Conservation (phyloP, 2,888 invertebrate species). For the Cheilosia soror region DNA sequence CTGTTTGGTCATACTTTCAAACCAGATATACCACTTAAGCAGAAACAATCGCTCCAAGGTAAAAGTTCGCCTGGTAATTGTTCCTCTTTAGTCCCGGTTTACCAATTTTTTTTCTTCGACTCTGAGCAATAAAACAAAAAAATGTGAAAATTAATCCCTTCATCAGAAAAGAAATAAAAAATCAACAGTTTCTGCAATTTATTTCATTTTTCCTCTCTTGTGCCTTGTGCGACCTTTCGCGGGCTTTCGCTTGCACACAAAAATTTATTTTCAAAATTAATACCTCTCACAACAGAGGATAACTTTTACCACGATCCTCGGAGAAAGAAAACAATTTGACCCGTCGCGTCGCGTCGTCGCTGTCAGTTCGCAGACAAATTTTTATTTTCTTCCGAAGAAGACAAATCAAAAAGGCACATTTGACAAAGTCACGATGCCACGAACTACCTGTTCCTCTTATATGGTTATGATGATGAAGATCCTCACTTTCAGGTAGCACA, state of each 20-base stretch:
- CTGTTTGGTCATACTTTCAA: background rate
- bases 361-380: background rate
- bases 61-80: background rate
- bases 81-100: background rate
- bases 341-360: background rate
- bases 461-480: constrained; percentile 23
- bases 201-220: background rate
- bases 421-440: constrained; percentile 4
- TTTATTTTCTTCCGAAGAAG: background rate
- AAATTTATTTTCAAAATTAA: background rate
- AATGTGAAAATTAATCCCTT: background rate
- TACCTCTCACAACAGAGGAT: background rate
- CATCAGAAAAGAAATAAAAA: background rate
- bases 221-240: background rate
- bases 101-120: background rate
- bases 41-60: background rate
- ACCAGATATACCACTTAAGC: constrained; percentile 5
- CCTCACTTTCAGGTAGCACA: constrained; percentile 18
- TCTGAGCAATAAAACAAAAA: background rate
- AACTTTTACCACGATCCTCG: background rate
- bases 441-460: background rate
- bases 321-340: constrained; percentile 2
- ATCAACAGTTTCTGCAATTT: background rate
- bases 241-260: no score
- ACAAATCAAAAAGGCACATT: background rate